Evolutionary conservation across 2,888 invertebrate genomes (phyloP), one percentile per base, ranked within the genome.

Genomic region (Torymus aiolomorphi): DNA sequence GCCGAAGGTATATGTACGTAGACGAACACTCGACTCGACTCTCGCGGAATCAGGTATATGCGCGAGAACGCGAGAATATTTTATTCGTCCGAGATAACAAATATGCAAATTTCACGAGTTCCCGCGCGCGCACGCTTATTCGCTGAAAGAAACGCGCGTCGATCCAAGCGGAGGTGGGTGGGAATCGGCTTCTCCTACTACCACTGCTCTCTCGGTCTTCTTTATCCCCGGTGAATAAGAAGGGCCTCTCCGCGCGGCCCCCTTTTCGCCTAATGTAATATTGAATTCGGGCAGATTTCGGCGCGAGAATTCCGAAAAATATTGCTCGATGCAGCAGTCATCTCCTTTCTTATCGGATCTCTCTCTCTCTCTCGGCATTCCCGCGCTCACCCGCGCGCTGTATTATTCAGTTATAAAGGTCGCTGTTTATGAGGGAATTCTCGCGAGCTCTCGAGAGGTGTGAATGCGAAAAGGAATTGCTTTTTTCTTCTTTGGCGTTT

Each of bases 31-130:
- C 42, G 42, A 31, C 31, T 31, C 31, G 31, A 13, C 77, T 57
- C 51, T 16, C 65, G 65, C 49, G 59, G 57, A 78, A 67, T 73
- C 67, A 72, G 42, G 78, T 62, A 62, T 65, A 49, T 49, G 42
- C 8, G 5, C 8, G 42, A 5, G 8, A 5, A 10, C 56, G 70
- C 56, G 67, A 49, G 74, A 80, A 80, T 77, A 77, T 77, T 80
- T 74, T 72, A 80, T 77, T 74, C 80, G 54, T 54, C 70, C 76
- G 70, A 77, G 73, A 80, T 80, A 77, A 80, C 77, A 77, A 80
- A 80, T 80, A 80, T 80, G 80, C 74, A 77, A 80, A 80, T 80
- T 70, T 74, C 70, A 13, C 62, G 73, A 66, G 65, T 65, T 74
- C 70, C 51, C 73, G 62, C 31, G 31, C 31, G 24, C 24, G 24